Conservation (phyloP, 2,113 vertebrate genomes). For the Vulpes lagopus region DNA sequence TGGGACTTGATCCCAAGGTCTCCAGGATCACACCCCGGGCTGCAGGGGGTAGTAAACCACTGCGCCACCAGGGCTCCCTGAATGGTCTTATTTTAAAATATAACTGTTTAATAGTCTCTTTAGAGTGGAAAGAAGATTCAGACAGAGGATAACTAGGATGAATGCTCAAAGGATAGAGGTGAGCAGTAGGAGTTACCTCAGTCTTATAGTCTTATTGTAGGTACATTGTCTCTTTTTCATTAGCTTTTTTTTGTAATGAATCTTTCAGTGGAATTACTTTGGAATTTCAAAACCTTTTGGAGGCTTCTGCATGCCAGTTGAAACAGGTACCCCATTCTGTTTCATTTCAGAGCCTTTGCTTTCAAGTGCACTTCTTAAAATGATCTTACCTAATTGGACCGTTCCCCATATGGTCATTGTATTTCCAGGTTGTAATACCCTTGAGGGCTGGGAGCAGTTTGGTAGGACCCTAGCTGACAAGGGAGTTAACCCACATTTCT, state of each 20-base stretch:
- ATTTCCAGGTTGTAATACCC: not conserved
- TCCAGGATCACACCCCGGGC: not conserved
- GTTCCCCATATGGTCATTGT: not conserved
- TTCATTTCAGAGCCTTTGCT: not conserved
- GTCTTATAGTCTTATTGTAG: not conserved
- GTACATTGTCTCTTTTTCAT: not conserved
- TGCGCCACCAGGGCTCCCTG: not conserved
- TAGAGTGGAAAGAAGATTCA: not conserved
- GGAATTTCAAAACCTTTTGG: not conserved
- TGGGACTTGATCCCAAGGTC: not conserved
- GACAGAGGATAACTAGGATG: not conserved
- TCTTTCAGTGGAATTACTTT: not conserved
- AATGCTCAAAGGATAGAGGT: not conserved
- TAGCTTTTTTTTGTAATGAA: not conserved
- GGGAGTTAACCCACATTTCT: not conserved
- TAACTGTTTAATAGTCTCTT: not conserved
- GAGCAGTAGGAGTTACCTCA: not conserved
- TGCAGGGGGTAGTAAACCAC: not conserved
- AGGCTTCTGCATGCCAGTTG: not conserved
- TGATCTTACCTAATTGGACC: not conserved
- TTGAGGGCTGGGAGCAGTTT: not conserved
- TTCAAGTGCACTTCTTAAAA: not conserved
- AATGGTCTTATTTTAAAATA: not conserved
- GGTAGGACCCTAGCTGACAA: not conserved
- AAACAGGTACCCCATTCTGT: not conserved